Base-by-base conservation (phyloP, 30 jellyfish, hydroid and myxozoan genomes). In the Aurelia coerulea region DNA sequence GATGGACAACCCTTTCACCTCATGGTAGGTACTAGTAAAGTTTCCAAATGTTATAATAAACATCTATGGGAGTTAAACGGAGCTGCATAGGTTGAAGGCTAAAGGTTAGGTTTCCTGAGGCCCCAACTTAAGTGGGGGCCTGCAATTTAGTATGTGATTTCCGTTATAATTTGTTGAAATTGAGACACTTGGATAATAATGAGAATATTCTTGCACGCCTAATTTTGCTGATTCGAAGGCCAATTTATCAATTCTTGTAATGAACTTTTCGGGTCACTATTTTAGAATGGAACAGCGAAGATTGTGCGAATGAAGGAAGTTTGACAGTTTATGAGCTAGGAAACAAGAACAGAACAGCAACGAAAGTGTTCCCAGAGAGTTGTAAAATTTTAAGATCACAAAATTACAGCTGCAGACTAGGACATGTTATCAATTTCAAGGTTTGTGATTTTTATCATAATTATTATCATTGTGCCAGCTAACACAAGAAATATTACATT, bases 341-440 rank as follows among this genome's bases (percentile, higher is more conserved):
- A 41, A 95, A 95, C 65, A 84, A 83, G 29, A 80, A 86, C 63
- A 91, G 97, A 34, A 95, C 99, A 4, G 97, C 99, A 2, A 95
- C 99, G 1, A 95, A 95, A 65, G 92, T 95, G 35, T 95, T 95
- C 63, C 99, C 99, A 10, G 99, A 95, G 67, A 95, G 99, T 49
- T 95, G 98, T 34, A 85, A 86, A 64, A 87, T 95, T 35, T 50
- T 95, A 42, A 74, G 99, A 31, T 95, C 99, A 33, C 81, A 79
- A 52, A 85, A 76, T 62, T 81, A 97, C 15, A 95, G 97, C 67
- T 95, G 83, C 67, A 78, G 85, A 13, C 32, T 90, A 62, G 99
- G 99, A 9, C 97, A 89, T 29, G 65, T 66, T 5, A 49, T 95
- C 23, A 85, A 83, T 23, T 95, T 95, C 84, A 78, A 74, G 86